Evolutionary conservation across 2,888 invertebrate species (phyloP).

Genomic region (Dryocosmus kuriphilus): DNA sequence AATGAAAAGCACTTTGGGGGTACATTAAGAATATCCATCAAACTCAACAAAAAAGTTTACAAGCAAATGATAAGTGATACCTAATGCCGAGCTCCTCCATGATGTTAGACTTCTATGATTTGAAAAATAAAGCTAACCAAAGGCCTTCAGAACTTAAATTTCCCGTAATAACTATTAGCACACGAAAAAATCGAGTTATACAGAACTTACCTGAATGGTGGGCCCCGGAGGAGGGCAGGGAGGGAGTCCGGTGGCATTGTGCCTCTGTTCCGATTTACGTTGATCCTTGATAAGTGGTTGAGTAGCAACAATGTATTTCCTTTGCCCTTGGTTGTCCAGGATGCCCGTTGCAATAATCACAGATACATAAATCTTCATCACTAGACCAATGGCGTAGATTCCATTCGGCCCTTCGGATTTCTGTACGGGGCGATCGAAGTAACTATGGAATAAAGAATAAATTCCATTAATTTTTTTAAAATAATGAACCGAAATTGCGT

Average conservation of each 20-base stretch:
- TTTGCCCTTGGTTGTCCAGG: conserved; percentile 76
- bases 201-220: conserved; percentile 88
- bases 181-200: conserved; percentile 68
- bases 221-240: conserved; percentile 82
- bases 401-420: conserved; percentile 78
- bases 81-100: too few species aligned
- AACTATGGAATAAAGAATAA: conserved; percentile 68
- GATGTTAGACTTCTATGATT: too few species aligned
- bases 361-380: conserved; percentile 74
- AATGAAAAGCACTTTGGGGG: too few species aligned
- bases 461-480: conserved; percentile 28
- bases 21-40: too few species aligned
- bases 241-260: conserved; percentile 78
- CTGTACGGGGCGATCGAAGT: conserved; percentile 77
- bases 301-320: conserved; percentile 78
- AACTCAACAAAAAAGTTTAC: too few species aligned
- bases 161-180: neutral
- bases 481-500: neutral
- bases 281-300: conserved; percentile 77
- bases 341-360: conserved; percentile 73
- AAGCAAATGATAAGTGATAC: too few species aligned
- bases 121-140: neutral
- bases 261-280: conserved; percentile 78
- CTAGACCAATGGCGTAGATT: conserved; percentile 76
- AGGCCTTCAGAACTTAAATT: neutral